Evolutionary conservation across 2,797 vertebrate genomes (phyloP), one percentile per base, ranked within the genome.

Genomic region (Chelmon rostratus): DNA sequence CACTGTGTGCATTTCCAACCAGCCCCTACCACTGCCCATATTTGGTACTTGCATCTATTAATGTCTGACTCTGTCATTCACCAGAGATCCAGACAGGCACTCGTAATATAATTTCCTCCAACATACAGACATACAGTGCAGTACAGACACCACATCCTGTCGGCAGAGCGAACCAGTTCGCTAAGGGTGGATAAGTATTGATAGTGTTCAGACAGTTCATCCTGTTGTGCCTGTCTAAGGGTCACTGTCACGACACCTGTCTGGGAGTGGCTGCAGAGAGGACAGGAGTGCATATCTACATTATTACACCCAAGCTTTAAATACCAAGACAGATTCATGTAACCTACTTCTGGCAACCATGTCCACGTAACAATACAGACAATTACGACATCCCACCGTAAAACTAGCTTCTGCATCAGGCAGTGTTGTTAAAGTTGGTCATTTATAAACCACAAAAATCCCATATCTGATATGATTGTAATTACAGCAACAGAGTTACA

Each of bases 181-280:
- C 37, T 40, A 16, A 28, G 50, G 37, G 15, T 65, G 35, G 25
- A 57, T 69, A 40, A 35, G 42, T 80, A 40, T 47, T 56, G 46
- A 73, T 80, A 25, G 31, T 78, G 66, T 77, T 66, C 40, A 57
- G 58, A 72, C 79, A 79, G 67, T 76, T 65, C 63, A 68, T 87
- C 38, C 53, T 21, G 23, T 70, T 31, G 33, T 63, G 63, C 5
- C 54, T 69, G 81, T 88, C 74, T 90, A 88, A 92, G 85, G 85
- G 86, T 90, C 88, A 84, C 64, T 81, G 72, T 76, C 71, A 52
- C 82, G 83, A 58, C 76, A 81, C 72, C 71, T 76, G 64, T 68
- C 70, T 78, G 78, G 90, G 86, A 76, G 87, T 86, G 80, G 84
- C 76, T 71, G 10, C 61, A 79, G 23, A 80, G 73, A 61, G 10